Evolutionary conservation across 1,140 invertebrate species (phyloP).

Genomic region (Geopemphigus sp.): DNA sequence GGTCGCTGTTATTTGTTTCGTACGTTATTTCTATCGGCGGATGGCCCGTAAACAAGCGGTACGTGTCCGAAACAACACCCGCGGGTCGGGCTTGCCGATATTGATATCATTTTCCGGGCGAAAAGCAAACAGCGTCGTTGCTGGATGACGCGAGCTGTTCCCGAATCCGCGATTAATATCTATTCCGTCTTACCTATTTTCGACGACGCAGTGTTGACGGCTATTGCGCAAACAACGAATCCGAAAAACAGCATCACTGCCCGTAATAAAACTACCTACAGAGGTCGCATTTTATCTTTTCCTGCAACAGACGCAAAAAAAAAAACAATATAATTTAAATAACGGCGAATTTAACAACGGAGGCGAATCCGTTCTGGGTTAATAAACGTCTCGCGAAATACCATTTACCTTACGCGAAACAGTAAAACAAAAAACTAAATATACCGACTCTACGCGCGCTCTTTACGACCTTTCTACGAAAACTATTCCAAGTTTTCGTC

Average conservation of each 20-base stretch:
- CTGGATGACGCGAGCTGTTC: no score
- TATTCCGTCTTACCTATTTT: slow-evolving; percentile 27
- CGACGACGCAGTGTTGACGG: slow-evolving; percentile 27
- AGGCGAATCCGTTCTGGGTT: background rate
- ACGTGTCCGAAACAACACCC: no score
- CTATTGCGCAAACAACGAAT: slow-evolving; percentile 28
- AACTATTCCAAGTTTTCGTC: no score
- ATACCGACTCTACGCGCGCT: no score
- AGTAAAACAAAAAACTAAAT: background rate
- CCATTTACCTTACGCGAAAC: background rate
- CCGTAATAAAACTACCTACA: slow-evolving; percentile 41
- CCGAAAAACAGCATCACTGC: slow-evolving; percentile 46
- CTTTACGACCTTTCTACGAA: no score
- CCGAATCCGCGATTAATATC: no score
- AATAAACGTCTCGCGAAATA: background rate
- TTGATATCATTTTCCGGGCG: background rate
- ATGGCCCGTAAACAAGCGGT: no score
- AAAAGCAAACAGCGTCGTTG: background rate
- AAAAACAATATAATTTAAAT: slow-evolving; percentile 46
- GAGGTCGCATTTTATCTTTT: slow-evolving; percentile 39
- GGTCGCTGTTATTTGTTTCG: no score
- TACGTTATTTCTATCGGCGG: no score
- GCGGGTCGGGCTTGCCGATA: background rate
- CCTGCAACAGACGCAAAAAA: slow-evolving; percentile 26
- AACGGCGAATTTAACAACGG: background rate